These are phyloP conservation scores for Chanos chanos DNA, from an alignment of 2,797 vertebrate genomes.

Conservation along the genomic window DNA sequence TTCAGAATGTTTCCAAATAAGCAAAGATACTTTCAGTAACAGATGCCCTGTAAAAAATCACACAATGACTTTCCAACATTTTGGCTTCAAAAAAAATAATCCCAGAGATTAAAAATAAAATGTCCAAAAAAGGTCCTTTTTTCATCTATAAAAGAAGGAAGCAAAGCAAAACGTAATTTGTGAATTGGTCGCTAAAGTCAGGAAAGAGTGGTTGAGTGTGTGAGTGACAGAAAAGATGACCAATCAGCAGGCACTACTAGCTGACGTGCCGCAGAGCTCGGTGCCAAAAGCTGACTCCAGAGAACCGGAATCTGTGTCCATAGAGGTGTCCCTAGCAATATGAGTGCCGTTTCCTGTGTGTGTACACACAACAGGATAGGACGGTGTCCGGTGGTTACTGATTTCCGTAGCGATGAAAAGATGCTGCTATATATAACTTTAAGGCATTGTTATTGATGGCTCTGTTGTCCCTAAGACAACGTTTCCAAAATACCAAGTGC, in stretches of 20 bases:
- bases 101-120: no score
- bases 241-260: background rate
- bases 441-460: conserved; percentile 56
- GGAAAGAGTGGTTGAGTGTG: background rate
- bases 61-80: no score
- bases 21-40: no score
- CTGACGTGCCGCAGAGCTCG: background rate
- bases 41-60: no score
- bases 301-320: background rate
- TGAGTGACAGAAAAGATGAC: background rate
- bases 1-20: no score
- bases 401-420: conserved; percentile 38
- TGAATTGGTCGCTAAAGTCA: conserved; percentile 13
- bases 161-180: background rate
- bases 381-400: conserved; percentile 25
- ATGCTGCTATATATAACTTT: conserved; percentile 53
- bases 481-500: conserved; percentile 4
- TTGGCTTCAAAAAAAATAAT: no score
- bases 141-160: background rate
- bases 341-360: background rate
- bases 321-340: conserved; percentile 16
- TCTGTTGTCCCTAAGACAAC: conserved; percentile 16
- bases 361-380: background rate
- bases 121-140: no score
- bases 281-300: background rate